phyloP scores from a whole-genome alignment of 2,888 invertebrate genomes.

The Itoplectis maculator region DNA sequence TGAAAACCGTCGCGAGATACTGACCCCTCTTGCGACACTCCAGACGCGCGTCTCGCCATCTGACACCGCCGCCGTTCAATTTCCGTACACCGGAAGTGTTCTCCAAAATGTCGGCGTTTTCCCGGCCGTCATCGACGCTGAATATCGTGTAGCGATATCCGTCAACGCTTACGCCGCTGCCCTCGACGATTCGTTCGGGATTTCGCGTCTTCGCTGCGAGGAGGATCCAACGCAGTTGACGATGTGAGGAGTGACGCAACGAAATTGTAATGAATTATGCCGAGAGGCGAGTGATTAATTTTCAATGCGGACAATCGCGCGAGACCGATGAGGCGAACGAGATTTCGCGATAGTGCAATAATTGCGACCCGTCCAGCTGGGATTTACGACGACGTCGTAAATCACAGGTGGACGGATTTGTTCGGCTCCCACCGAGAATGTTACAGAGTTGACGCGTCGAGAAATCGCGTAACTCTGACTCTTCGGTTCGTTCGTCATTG shows the following conservation, averaged over 20 bases:
- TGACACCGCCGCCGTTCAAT: constrained; percentile 70
- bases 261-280: not conserved
- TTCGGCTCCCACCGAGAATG: not conserved
- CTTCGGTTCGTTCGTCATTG: not conserved
- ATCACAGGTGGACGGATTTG: too few species aligned
- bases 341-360: not conserved
- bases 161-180: constrained; percentile 53
- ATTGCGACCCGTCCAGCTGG: not conserved
- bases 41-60: constrained; percentile 66
- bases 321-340: not conserved
- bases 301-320: not conserved
- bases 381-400: constrained; percentile 32
- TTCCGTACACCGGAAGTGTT: constrained; percentile 51
- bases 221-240: not conserved
- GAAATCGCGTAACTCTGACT: not conserved
- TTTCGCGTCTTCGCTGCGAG: constrained; percentile 39
- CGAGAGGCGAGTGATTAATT: not conserved
- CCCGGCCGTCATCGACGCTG: constrained; percentile 53
- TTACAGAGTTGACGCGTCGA: not conserved
- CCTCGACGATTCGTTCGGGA: constrained; percentile 47
- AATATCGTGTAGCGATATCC: constrained; percentile 69
- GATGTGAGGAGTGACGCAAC: not conserved
- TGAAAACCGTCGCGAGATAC: constrained; percentile 67
- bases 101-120: constrained; percentile 29
- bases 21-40: constrained; percentile 70